Evolutionary conservation across 35 echinoderm and acorn worm genomes (phyloP).

Genomic region (Lytechinus variegatus): DNA sequence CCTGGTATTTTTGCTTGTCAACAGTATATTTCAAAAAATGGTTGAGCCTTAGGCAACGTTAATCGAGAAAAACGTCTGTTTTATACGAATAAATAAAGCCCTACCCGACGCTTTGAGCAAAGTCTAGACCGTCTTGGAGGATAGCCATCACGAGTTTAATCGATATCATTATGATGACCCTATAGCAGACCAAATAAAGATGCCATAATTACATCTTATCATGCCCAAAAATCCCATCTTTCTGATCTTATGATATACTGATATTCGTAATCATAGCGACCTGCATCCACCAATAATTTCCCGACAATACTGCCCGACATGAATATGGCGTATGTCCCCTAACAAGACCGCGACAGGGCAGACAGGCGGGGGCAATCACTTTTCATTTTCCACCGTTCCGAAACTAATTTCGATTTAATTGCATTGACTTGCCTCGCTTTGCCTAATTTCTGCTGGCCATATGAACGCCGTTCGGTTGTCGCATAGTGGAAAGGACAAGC

Average conservation of each 20-base stretch:
- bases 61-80: no score
- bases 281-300: neutral
- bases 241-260: neutral
- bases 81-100: neutral
- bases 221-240: no score
- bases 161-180: neutral
- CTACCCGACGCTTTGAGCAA: neutral
- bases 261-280: neutral
- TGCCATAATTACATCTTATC: neutral
- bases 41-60: no score
- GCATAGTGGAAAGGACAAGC: neutral
- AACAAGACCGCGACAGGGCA: neutral
- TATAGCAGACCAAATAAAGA: neutral
- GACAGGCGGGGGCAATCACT: constrained; percentile 10
- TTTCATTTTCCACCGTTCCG: constrained; percentile 36
- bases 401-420: constrained; percentile 57
- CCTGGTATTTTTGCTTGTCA: no score
- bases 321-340: neutral
- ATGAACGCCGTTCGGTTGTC: neutral
- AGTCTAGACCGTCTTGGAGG: neutral
- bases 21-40: no score
- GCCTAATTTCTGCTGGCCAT: neutral
- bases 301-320: neutral
- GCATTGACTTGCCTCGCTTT: neutral
- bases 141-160: neutral